phyloP scores from a whole-genome alignment of 2,113 vertebrate genomes.

The Balaeniceps rex region DNA sequence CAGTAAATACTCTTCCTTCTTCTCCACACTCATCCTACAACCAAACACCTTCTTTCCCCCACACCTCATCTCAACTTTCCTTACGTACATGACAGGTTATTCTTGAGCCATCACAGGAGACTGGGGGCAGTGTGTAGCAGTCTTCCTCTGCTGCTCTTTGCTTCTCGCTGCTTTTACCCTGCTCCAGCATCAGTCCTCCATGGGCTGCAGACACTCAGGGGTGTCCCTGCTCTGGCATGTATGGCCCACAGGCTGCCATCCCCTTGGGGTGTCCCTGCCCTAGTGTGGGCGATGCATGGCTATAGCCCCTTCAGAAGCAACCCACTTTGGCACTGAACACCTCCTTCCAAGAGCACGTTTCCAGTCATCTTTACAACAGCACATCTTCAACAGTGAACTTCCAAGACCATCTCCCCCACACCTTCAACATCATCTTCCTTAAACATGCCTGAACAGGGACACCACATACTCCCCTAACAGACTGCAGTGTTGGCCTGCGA shows the following conservation, averaged over 20 bases:
- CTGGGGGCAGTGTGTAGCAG: fast-evolving
- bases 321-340: too few species aligned
- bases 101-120: background rate
- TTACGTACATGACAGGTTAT: background rate
- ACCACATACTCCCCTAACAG: background rate
- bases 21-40: too few species aligned
- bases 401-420: background rate
- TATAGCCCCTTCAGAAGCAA: background rate
- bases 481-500: fast-evolving
- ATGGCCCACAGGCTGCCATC: background rate
- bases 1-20: background rate
- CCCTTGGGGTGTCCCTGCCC: background rate
- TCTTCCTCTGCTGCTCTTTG: background rate
- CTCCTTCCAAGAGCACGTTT: background rate
- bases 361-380: background rate
- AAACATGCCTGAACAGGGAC: background rate
- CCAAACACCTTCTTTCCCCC: background rate
- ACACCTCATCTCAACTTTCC: background rate
- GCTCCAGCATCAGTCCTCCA: background rate
- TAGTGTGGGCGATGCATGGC: background rate
- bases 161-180: background rate
- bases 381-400: background rate
- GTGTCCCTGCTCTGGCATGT: background rate
- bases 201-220: background rate
- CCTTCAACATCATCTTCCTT: background rate